A percentile compares a stretch with the other conserved stretches of the same genome.
phyloP scores from a whole-genome alignment of 2,797 vertebrate genomes.

The Amphiprion clarkii region DNA sequence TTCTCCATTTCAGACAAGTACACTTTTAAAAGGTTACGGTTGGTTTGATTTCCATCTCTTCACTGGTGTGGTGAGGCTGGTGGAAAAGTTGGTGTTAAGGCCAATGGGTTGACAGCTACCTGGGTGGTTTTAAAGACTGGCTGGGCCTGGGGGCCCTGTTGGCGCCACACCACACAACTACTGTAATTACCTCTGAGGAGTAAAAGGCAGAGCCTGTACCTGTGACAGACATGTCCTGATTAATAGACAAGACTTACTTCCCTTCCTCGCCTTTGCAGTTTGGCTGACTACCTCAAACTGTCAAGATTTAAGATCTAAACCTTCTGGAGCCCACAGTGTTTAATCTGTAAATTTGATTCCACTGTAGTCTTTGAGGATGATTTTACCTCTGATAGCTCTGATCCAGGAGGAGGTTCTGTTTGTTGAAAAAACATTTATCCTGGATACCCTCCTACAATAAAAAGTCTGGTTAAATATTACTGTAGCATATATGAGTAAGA shows the following conservation, averaged over 20 bases:
- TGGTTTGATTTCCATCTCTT: constrained; percentile 79
- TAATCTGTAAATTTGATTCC: constrained; percentile 68
- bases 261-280: constrained; percentile 59
- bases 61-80: constrained; percentile 60
- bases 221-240: constrained; percentile 81
- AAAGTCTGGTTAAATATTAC: constrained; percentile 14
- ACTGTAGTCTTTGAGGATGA: constrained; percentile 51
- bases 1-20: constrained; percentile 67
- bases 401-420: constrained; percentile 47
- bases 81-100: constrained; percentile 58
- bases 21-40: constrained; percentile 78
- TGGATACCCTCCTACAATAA: constrained; percentile 1
- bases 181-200: constrained; percentile 79
- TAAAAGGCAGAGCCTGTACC: constrained; percentile 67
- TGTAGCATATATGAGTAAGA: neutral
- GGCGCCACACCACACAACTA: constrained; percentile 77
- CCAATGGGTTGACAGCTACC: constrained; percentile 80
- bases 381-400: constrained; percentile 44
- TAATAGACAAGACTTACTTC: constrained; percentile 75
- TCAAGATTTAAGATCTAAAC: constrained; percentile 71
- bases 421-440: constrained; percentile 37
- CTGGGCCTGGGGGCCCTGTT: constrained; percentile 71
- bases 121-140: constrained; percentile 77
- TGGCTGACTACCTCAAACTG: constrained; percentile 57
- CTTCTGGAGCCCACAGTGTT: constrained; percentile 64